phyloP scores from a whole-genome alignment of 2,113 vertebrate species.

The Danio rerio region GRCz12tu NC_133182.1:74604001-74604500 shows the following conservation, averaged over 20 bases:
- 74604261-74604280: conserved; percentile 56
- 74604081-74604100: no score
- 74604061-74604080: no score
- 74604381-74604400: conserved; percentile 54
- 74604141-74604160: background rate
- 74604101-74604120: no score
- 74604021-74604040: no score
- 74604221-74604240: background rate
- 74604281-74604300: conserved; percentile 13
- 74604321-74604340: conserved; percentile 34
- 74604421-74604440: conserved; percentile 41
- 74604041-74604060: no score
- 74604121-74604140: no score
- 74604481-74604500: background rate
- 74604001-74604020: no score
- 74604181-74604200: background rate
- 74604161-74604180: background rate
- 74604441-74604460: conserved; percentile 47
- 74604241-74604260: conserved; percentile 15
- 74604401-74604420: conserved; percentile 50
- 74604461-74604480: background rate
- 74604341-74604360: conserved; percentile 57
- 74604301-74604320: conserved; percentile 60
- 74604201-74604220: background rate
- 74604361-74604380: conserved; percentile 47